phyloP scores from a whole-genome alignment of 2,888 invertebrate species.

The Anaspis maculata region DNA sequence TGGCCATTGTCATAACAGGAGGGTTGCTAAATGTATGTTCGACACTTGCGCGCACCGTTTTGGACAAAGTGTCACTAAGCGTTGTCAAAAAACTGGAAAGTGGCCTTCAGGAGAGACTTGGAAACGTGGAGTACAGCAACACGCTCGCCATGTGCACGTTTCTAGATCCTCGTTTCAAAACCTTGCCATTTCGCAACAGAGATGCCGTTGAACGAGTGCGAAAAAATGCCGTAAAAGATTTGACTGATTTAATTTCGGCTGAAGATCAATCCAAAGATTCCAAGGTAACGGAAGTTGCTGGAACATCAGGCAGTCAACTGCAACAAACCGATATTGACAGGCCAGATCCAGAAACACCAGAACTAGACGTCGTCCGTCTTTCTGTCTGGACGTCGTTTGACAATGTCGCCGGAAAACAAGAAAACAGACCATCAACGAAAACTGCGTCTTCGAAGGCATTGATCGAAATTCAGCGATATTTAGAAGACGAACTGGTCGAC shows the following conservation, averaged over 20 bases:
- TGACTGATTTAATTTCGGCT: background rate
- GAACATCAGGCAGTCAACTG: no score
- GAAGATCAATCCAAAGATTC: background rate
- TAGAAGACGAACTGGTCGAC: conserved; percentile 2
- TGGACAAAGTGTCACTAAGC: conserved; percentile 3
- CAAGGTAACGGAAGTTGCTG: background rate
- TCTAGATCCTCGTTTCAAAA: conserved; percentile 1
- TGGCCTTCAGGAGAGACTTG: conserved; percentile 5
- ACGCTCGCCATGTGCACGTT: background rate
- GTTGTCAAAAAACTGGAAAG: conserved; percentile 10
- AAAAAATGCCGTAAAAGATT: background rate
- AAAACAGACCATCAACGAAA: no score
- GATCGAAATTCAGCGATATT: conserved; percentile 5
- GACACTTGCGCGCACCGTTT: conserved; percentile 4
- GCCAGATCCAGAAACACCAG: no score
- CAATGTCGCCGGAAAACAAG: no score
- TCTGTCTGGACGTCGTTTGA: background rate
- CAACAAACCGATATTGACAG: no score
- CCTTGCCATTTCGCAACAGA: background rate
- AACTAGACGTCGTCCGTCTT: background rate
- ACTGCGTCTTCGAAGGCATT: background rate
- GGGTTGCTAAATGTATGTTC: conserved; percentile 15
- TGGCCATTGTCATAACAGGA: conserved; percentile 15
- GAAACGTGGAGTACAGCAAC: background rate
- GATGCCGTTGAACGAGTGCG: background rate